A percentile compares a stretch with the other conserved stretches of the same genome.
Evolutionary conservation across 2,113 vertebrate genomes (phyloP).

Genomic region (Sciurus niger): DNA sequence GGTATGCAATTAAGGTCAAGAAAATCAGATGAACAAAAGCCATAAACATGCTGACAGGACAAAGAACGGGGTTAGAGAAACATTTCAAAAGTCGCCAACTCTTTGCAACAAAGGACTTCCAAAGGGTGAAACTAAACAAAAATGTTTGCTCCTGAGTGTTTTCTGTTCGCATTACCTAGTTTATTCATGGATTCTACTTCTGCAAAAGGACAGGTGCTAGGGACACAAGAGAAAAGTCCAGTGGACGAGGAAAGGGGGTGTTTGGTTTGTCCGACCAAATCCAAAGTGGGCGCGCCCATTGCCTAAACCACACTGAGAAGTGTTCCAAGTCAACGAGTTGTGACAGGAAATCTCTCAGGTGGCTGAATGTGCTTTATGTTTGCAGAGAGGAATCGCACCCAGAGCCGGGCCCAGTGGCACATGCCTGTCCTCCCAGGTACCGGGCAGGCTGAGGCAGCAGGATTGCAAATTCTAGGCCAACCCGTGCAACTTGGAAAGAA

Average conservation of each 20-base stretch:
- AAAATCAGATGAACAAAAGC: background rate
- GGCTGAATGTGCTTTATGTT: background rate
- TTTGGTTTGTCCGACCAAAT: rapidly evolving
- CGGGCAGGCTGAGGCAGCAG: background rate
- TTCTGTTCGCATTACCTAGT: background rate
- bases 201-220: background rate
- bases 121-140: no score
- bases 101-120: background rate
- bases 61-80: background rate
- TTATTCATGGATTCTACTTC: background rate
- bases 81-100: background rate
- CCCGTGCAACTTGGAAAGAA: background rate
- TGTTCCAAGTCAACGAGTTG: rapidly evolving
- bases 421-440: background rate
- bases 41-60: background rate
- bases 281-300: rapidly evolving
- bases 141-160: rapidly evolving
- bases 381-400: no score
- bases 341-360: no score
- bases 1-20: background rate
- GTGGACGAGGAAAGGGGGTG: rapidly evolving
- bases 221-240: no score
- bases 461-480: background rate
- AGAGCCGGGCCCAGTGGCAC: no score
- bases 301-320: background rate